These are phyloP conservation scores for Himantopus leucocephalus DNA, from an alignment of 2,113 vertebrate species.

Conservation along the genomic window DNA sequence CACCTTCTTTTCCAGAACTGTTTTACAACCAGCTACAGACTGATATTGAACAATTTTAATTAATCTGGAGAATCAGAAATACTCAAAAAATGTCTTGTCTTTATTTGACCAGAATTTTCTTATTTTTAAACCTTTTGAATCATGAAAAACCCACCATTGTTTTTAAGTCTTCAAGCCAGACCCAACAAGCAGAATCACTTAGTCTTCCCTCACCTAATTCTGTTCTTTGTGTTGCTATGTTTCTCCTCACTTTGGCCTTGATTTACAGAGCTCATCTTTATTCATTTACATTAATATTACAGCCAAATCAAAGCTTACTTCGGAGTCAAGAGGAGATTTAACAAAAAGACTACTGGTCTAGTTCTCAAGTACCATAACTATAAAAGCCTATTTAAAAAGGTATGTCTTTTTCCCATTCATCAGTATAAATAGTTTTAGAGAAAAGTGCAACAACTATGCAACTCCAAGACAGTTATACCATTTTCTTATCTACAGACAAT, in stretches of 20 bases:
- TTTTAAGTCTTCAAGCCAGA: not conserved
- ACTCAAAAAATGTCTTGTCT: not conserved
- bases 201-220: not conserved
- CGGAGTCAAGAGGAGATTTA: not conserved
- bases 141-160: not conserved
- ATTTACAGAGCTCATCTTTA: not conserved
- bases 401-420: not conserved
- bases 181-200: not conserved
- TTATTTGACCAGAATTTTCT: not conserved
- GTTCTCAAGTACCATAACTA: not conserved
- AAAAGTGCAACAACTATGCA: not conserved
- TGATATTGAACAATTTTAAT: not conserved
- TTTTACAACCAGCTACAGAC: not conserved
- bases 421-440: not conserved
- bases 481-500: not conserved
- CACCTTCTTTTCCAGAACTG: not conserved
- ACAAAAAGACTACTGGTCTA: not conserved
- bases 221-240: not conserved
- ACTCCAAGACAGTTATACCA: not conserved
- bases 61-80: not conserved
- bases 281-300: not conserved
- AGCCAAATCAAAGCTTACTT: constrained; percentile 1
- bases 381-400: not conserved
- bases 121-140: not conserved
- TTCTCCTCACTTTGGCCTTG: not conserved